phyloP scores from a whole-genome alignment of 92 coral and sea anemone genomes.

The Actinostola sp. region DNA sequence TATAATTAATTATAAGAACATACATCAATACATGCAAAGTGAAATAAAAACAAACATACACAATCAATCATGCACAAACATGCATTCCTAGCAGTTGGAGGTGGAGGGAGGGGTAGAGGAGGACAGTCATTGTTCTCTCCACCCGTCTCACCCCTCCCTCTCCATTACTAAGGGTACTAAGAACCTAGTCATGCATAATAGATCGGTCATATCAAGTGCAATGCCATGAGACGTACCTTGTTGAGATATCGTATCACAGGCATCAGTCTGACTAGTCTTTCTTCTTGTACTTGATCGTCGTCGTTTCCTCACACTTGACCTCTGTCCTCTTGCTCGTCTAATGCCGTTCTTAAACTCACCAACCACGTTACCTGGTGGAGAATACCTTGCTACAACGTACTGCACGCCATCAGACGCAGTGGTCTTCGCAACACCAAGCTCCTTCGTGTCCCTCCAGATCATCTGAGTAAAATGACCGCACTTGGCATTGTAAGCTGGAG shows the following conservation, averaged over 20 bases:
- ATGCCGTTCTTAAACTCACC: slow-evolving; percentile 80
- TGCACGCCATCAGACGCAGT: slow-evolving; percentile 75
- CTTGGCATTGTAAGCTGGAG: slow-evolving; percentile 80
- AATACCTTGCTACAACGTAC: slow-evolving; percentile 88
- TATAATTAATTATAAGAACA: too few relatives aligned
- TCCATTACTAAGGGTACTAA: too few relatives aligned
- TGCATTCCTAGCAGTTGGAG: too few relatives aligned
- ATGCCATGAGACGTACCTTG: slow-evolving; percentile 42
- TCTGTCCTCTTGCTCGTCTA: slow-evolving; percentile 69
- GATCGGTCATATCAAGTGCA: too few relatives aligned
- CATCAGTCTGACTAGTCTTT: slow-evolving; percentile 47
- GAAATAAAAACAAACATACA: too few relatives aligned
- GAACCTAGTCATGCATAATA: too few relatives aligned
- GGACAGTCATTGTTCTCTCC: too few relatives aligned
- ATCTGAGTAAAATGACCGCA: slow-evolving; percentile 86
- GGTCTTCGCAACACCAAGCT: slow-evolving; percentile 76
- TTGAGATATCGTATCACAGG: slow-evolving; percentile 10
- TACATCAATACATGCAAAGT: too few relatives aligned
- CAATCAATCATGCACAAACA: too few relatives aligned
- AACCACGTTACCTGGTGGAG: slow-evolving; percentile 88
- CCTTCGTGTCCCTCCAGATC: slow-evolving; percentile 79
- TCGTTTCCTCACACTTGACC: slow-evolving; percentile 65
- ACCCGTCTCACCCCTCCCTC: too few relatives aligned
- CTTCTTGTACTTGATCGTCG: slow-evolving; percentile 66
- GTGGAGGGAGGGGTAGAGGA: too few relatives aligned